Base-by-base conservation (phyloP, 2,888 invertebrate species). In the Mallateleia sp. region DNA sequence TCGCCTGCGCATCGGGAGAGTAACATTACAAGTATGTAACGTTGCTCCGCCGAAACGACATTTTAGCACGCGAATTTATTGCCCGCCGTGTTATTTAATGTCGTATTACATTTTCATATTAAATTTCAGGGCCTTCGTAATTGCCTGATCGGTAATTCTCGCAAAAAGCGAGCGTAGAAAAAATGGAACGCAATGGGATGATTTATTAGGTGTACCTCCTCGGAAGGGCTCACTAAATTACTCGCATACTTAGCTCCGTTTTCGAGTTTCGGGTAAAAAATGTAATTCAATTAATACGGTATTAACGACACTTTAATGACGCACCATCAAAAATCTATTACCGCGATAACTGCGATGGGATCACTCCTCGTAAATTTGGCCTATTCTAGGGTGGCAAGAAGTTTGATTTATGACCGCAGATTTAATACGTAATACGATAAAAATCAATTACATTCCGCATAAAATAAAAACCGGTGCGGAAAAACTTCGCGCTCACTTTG, bases 361-460 rank as follows among this genome's bases (percentile, higher is more conserved):
- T 47, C 8, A 20, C 11, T 32, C 69, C 64, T 22, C 75, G 8
- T 66, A 75, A 80, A 82, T 81, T 84, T 80, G 72, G 90, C 85
- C 88, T 88, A 90, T 90, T 90, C 85, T 84, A 77, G 80, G 80
- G 22, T 22, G 60, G 52, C 50, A 85, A 81, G 82, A 81, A 72
- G 38, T 78, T 74, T 81, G 77, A 82, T 85, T 85, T 79, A 77
- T 86, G 81, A 34, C 7, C 20, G n/a, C 34, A 89, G 11, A 38
- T 38, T 38, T 38, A 38, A 38, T 38, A 38, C 38, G 38, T 38
- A 38, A 85, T 81, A 83, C 71, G 72, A 60, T 69, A 28, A 71
- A 90, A 92, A 92, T 91, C 90, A 89, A 91, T 91, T 91, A 88
- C 90, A 89, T 87, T 88, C 84, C 88, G 54, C 18, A 50, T 83